Evolutionary conservation across 2,888 invertebrate genomes (phyloP).

Genomic region (Metalampra italica): DNA sequence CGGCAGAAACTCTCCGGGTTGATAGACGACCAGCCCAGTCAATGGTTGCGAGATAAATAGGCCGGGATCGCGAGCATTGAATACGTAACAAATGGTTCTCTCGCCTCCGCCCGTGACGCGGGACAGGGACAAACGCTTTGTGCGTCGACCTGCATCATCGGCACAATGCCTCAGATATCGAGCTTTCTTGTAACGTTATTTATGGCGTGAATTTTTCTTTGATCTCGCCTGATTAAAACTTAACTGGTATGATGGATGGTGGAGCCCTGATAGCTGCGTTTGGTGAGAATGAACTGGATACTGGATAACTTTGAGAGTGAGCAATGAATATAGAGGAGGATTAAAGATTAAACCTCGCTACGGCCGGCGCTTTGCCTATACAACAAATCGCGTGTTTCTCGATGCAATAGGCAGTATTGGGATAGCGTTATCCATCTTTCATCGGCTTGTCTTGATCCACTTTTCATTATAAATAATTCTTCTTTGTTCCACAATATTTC

Average conservation of each 20-base stretch:
- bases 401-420: too few relatives aligned
- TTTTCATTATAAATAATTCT: too few relatives aligned
- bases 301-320: not conserved
- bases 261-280: not conserved
- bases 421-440: too few relatives aligned
- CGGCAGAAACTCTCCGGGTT: slow-evolving; percentile 41
- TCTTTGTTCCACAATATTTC: too few relatives aligned
- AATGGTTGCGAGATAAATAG: slow-evolving; percentile 57
- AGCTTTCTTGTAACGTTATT: slow-evolving; percentile 34
- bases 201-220: slow-evolving; percentile 30
- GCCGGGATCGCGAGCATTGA: slow-evolving; percentile 43
- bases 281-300: not conserved
- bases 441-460: too few relatives aligned
- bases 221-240: slow-evolving; percentile 11
- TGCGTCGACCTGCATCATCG: slow-evolving; percentile 50
- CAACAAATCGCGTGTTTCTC: too few relatives aligned
- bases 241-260: slow-evolving; percentile 1
- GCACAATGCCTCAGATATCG: slow-evolving; percentile 41
- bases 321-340: too few relatives aligned
- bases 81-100: slow-evolving; percentile 63
- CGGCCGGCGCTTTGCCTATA: too few relatives aligned
- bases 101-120: slow-evolving; percentile 35
- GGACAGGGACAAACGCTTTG: slow-evolving; percentile 37
- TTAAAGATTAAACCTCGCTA: too few relatives aligned
- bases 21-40: slow-evolving; percentile 54